Base-by-base conservation (phyloP, 2,888 invertebrate genomes). In the Gastracanthus pulcherrimus region DNA sequence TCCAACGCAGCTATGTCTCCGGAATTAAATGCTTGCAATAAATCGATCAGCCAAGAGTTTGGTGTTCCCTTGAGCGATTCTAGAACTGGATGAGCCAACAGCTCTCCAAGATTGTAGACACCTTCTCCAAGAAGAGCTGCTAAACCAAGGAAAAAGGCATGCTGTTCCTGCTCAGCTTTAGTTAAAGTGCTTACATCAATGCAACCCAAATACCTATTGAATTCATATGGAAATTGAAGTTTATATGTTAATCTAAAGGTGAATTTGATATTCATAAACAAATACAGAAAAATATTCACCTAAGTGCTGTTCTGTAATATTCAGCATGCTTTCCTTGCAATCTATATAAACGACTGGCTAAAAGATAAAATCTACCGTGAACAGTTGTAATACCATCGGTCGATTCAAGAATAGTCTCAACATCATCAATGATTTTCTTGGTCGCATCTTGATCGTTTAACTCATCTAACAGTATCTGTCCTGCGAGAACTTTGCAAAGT, bases 51-150 rank as follows among this genome's bases (percentile, higher is more conserved):
- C 99, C 99, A 99, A 66, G 95, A 95, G 87, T 97, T 97, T 0
- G 94, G 92, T 0, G 98, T 97, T 29, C 94, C 94, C 83, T 96
- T 95, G 64, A 99, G 92, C 0, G 97, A 95, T 84, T 97, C 95
- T 86, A 99, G 92, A 78, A 99, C 96, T 0, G 98, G 98, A 93
- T 99, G 99, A 0, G 98, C 98, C 64, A 99, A 92, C 92, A 99
- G 93, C 92, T 99, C 99, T 0, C 98, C 99, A 86, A 99, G 95
- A 91, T 99, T 99, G 91, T 99, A 99, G 26, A 99, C 97, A 29
- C 96, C 97, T 87, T 98, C 97, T 0, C 98, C 99, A 1, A 99
- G 93, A 31, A 99, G 94, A 0, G 98, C 99, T 0, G 99, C 99
- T 7, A 99, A 92, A 0, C 98, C 97, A 4, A 99, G 93, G 86